phyloP scores from a whole-genome alignment of 1,140 invertebrate species.

The Hylaeus anthracinus region DNA sequence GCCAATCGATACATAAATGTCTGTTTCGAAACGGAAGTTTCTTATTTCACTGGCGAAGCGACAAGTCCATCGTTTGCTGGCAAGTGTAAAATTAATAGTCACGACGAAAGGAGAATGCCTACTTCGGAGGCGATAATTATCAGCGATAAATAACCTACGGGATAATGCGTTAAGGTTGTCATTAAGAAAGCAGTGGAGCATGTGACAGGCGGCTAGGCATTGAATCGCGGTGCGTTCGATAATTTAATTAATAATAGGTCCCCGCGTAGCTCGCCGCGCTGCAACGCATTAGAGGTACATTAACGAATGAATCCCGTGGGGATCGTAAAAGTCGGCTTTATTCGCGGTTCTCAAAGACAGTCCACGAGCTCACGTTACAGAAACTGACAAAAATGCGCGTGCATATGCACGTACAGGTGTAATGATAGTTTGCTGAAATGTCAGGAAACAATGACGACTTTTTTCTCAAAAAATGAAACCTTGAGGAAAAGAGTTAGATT shows the following conservation, averaged over 20 bases:
- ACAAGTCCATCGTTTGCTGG: not conserved
- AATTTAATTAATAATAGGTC: constrained; percentile 66
- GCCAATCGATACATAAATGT: not conserved
- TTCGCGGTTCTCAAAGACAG: constrained; percentile 56
- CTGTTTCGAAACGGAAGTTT: not conserved
- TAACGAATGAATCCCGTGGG: constrained; percentile 64
- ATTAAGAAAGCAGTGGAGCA: not conserved
- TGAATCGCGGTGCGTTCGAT: constrained; percentile 35
- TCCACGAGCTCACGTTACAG: not conserved
- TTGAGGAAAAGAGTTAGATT: too few relatives aligned
- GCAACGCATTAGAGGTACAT: constrained; percentile 62
- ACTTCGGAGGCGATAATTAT: not conserved
- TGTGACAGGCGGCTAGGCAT: not conserved
- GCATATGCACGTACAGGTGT: not conserved
- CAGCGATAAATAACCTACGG: not conserved
- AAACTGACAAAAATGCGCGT: not conserved
- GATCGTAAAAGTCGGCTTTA: constrained; percentile 43
- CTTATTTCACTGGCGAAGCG: not conserved
- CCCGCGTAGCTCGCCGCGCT: constrained; percentile 13
- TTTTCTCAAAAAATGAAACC: too few relatives aligned
- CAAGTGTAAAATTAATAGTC: not conserved
- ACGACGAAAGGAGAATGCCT: not conserved
- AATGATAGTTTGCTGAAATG: too few relatives aligned
- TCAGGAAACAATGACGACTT: too few relatives aligned
- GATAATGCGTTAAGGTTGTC: not conserved